A percentile compares a stretch with the other conserved stretches of the same genome.
Conservation (phyloP, 2,113 vertebrate species). For the Callipepla squamata region DNA sequence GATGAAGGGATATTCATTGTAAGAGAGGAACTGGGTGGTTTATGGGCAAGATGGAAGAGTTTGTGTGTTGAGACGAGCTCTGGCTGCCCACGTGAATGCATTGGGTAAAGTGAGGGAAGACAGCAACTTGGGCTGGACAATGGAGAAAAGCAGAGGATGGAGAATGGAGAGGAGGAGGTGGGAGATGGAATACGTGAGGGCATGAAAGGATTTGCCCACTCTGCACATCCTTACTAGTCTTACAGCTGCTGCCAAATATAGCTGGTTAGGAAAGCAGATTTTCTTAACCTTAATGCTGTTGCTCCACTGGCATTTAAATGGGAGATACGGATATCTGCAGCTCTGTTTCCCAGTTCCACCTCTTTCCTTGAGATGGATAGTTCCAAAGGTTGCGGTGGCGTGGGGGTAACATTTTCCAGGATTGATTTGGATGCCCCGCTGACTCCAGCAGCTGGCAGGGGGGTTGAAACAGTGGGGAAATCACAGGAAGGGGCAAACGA, state of each 20-base stretch:
- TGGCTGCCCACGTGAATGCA: not conserved
- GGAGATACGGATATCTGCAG: not conserved
- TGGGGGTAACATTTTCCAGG: fast-evolving
- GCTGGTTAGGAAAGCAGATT: not conserved
- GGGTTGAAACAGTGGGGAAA: not conserved
- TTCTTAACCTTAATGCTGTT: not conserved
- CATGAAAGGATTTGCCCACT: not conserved
- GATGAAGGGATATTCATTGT: not conserved
- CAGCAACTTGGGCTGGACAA: not conserved
- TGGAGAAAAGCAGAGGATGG: not conserved
- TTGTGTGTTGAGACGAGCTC: not conserved
- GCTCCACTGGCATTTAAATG: not conserved
- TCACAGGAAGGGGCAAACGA: not conserved
- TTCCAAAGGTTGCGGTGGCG: fast-evolving
- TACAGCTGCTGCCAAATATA: not conserved
- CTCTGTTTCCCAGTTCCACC: not conserved
- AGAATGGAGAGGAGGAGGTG: not conserved
- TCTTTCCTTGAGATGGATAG: not conserved
- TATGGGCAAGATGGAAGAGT: not conserved
- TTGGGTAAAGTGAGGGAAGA: not conserved
- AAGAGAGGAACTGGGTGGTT: not conserved
- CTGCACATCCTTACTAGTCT: not conserved
- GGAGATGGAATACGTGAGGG: not conserved
- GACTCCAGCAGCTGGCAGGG: not conserved
- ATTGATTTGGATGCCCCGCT: not conserved